Percentiles rank a stretch among this genome's conserved stretches.
phyloP scores from a whole-genome alignment of 2,888 invertebrate species.

The Dysmachus trigonus region DNA sequence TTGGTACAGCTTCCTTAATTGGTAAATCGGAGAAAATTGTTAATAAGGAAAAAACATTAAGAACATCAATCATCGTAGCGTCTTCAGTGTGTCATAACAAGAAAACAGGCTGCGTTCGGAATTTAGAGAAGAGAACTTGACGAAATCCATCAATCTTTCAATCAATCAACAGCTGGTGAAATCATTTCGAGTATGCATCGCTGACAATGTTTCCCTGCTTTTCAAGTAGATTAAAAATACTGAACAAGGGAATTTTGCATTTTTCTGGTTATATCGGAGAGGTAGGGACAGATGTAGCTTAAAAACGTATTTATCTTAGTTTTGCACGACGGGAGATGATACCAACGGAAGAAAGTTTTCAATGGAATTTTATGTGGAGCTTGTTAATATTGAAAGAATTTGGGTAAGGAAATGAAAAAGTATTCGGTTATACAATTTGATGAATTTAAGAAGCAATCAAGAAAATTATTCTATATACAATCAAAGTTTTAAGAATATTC shows the following conservation, averaged over 20 bases:
- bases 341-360: not conserved
- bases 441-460: too few relatives aligned
- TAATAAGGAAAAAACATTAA: not conserved
- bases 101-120: not conserved
- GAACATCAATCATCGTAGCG: not conserved
- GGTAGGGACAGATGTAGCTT: not conserved
- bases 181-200: not conserved
- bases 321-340: not conserved
- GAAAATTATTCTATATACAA: too few relatives aligned
- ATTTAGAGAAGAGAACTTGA: not conserved
- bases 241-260: not conserved
- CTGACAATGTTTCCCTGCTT: not conserved
- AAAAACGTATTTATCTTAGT: not conserved
- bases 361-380: not conserved
- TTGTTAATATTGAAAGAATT: not conserved
- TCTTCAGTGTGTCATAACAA: not conserved
- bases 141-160: not conserved
- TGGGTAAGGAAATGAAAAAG: not conserved
- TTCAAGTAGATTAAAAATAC: not conserved
- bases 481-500: too few relatives aligned
- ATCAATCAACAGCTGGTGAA: not conserved
- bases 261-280: not conserved
- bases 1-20: not conserved
- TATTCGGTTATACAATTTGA: not conserved
- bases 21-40: not conserved